Conservation (phyloP, 2,113 vertebrate genomes). For the Brachyhypopomus occidentalis region DNA sequence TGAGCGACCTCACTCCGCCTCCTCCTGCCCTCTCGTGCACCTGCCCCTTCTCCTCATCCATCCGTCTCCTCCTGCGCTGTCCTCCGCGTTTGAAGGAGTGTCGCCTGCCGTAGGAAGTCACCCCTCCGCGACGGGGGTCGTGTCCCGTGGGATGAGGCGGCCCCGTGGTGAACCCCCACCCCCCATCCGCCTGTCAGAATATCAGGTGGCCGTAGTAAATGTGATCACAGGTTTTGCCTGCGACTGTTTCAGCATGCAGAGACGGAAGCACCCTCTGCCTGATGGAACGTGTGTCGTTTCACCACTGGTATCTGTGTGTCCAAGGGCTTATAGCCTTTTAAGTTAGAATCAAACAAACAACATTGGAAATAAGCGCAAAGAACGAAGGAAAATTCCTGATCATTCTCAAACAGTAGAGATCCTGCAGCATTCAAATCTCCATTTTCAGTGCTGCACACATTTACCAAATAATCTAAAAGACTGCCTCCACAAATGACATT, state of each 20-base stretch:
- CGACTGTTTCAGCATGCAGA: constrained; percentile 28
- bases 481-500: constrained; percentile 71
- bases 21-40: constrained; percentile 14
- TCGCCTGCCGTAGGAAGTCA: constrained; percentile 51
- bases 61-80: constrained; percentile 43
- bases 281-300: constrained; percentile 27
- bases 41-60: constrained; percentile 26
- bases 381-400: no score
- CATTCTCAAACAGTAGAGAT: constrained; percentile 23
- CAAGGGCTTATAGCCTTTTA: not conserved
- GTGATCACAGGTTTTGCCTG: constrained; percentile 35
- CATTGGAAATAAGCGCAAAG: not conserved
- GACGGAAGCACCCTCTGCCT: constrained; percentile 9
- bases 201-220: constrained; percentile 31
- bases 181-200: constrained; percentile 20
- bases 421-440: constrained; percentile 62
- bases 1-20: constrained; percentile 18
- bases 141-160: constrained; percentile 2
- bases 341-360: not conserved
- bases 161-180: constrained; percentile 18
- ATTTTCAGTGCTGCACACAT: constrained; percentile 69
- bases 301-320: not conserved
- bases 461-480: constrained; percentile 58
- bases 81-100: constrained; percentile 55
- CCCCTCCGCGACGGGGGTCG: constrained; percentile 49